Evolutionary conservation across 2,797 vertebrate genomes (phyloP), one percentile per base, ranked within the genome.

Genomic region (Channa striata): DNA sequence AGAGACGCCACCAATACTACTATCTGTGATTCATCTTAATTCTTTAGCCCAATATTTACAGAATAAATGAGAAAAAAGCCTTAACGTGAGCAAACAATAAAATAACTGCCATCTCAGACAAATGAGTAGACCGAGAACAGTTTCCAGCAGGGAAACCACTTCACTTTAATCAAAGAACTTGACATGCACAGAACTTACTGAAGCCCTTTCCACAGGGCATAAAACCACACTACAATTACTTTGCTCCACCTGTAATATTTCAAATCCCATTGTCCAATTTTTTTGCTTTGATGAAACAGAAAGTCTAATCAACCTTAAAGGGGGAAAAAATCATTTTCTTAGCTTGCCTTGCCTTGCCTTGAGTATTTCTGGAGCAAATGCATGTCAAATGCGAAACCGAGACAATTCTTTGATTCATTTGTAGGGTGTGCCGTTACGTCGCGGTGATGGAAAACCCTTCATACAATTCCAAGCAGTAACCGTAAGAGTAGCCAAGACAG

Each of bases 401-500:
- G 68, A 62, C 69, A 59, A 72, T 83, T 82, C 19, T 80, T 73
- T 83, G 63, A 82, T 77, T 89, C 75, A 82, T 72, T 60, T 69
- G 77, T 25, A 53, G 80, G 80, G 64, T 40, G 81, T 74, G 83
- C 60, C 48, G 42, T 69, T 77, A 70, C 73, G 52, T 56, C 81
- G 81, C 69, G 78, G 84, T 83, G 80, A 78, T 72, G 81, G 84
- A 87, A 90, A 91, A 53, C 68, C 78, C 74, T 81, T 81, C 70
- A 76, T 87, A 85, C 57, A 68, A 80, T 74, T 90, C 86, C 81
- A 85, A 91, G 81, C 76, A 64, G 82, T 70, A 87, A 83, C 75
- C 23, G 33, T 56, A 56, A 65, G 78, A 72, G 85, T 57, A 62
- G 82, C 87, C 80, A 81, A 85, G 68, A 58, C 71, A 84, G 86